Evolutionary conservation across 2,797 vertebrate genomes (phyloP).

Genomic region (Lindbergichthys nudifrons): DNA sequence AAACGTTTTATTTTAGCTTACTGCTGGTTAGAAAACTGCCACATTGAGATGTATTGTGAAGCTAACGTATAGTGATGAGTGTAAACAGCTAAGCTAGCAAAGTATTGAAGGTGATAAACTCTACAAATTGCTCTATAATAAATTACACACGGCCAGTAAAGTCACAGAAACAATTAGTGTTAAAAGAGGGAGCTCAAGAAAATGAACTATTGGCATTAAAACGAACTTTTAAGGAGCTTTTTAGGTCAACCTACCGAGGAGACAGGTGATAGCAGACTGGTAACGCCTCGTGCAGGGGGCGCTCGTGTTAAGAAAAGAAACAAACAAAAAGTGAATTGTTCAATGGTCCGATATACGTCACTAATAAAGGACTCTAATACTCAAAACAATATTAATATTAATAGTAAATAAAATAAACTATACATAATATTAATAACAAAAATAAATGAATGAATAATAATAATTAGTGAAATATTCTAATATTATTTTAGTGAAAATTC

Average conservation of each 20-base stretch:
- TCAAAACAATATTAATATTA: too few relatives aligned
- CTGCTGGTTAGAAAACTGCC: not conserved
- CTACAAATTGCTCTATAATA: not conserved
- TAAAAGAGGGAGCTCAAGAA: fast-evolving
- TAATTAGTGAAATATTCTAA: too few relatives aligned
- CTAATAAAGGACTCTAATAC: too few relatives aligned
- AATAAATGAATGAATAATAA: too few relatives aligned
- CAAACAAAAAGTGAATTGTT: too few relatives aligned
- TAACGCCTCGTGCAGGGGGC: not conserved
- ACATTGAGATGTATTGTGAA: not conserved
- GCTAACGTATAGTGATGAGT: not conserved
- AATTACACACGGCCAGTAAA: fast-evolving
- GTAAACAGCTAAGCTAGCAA: not conserved
- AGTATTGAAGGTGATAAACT: not conserved
- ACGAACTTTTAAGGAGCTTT: not conserved
- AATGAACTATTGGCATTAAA: not conserved
- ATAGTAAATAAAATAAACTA: too few relatives aligned
- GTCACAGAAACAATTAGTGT: not conserved
- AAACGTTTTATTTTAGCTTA: not conserved
- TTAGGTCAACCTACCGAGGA: fast-evolving
- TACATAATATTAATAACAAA: too few relatives aligned
- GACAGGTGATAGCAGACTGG: not conserved
- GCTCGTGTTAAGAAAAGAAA: too few relatives aligned
- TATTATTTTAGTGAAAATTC: too few relatives aligned
- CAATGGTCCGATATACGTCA: too few relatives aligned